Base-by-base conservation (phyloP, 2,113 vertebrate genomes). In the Edolisoma coerulescens region DNA sequence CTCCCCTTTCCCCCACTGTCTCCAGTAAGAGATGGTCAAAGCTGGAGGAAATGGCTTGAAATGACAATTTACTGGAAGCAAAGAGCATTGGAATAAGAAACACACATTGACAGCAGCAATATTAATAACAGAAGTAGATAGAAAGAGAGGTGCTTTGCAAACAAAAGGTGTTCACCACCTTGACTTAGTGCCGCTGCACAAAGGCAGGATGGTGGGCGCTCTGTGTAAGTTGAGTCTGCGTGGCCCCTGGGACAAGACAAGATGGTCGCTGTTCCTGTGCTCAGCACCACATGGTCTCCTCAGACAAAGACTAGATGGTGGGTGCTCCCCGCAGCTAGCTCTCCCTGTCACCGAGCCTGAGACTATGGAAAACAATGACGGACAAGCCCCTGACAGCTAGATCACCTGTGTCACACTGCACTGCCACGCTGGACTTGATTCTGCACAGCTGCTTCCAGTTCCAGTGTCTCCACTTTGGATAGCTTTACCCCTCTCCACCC, bases 291-390 rank as follows among this genome's bases (percentile, higher is more conserved):
- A 9, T 47, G 30, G 23, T 26, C 24, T 67, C 32, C 32, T 32
- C 30, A n/a, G 42, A n/a, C 32, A 19, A n/a, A 67, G 42, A 26
- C 22, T 18, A 18, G 30, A 26, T n/a, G 22, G 42, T 45, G 64
- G 16, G 32, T 0, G 2, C 42, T 45, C 16, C 32, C 10, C 0
- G 1, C 22, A 47, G 64, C 64, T 18, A 23, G 32, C 32, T 67
- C 11, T 26, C 44, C 64, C 23, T n/a, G 23, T 47, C 32, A 26
- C 23, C 4, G 1, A n/a, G 11, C 32, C 23, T 16, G 16, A 67
- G 23, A n/a, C 16, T n/a, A 16, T 12, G 23, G 44, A 67, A 47
- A 67, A n/a, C 23, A 26, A 10, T 47, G 42, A 8, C 0, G 0
- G 22, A n/a, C 44, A 47, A 67, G 11, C 11, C 64, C 42, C 42